Evolutionary conservation across 2,113 vertebrate genomes (phyloP).

Genomic region (Nycticorax nycticorax): DNA sequence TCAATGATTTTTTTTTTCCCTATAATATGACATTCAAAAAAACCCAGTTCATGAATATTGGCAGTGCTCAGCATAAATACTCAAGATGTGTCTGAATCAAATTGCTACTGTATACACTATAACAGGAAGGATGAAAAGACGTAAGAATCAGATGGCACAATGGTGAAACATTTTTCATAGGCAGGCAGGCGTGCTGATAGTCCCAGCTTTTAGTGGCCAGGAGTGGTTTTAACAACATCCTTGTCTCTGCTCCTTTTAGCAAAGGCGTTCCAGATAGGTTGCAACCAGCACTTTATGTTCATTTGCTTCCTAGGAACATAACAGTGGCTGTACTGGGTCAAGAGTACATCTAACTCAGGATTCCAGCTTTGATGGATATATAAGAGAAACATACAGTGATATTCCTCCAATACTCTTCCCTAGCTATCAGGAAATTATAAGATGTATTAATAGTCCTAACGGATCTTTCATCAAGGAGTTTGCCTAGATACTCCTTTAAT

Average conservation of each 20-base stretch:
- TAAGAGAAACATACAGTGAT: neutral
- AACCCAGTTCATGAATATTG: neutral
- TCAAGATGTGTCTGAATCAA: neutral
- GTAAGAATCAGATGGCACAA: neutral
- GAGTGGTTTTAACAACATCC: neutral
- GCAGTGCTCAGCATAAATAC: neutral
- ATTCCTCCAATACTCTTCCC: neutral
- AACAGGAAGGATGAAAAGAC: neutral
- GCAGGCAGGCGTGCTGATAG: neutral
- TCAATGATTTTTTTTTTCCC: neutral
- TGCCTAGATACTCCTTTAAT: neutral
- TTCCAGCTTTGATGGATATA: neutral
- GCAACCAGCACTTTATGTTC: neutral
- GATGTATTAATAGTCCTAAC: neutral
- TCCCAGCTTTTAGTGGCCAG: neutral
- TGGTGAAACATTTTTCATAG: neutral
- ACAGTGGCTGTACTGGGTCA: neutral
- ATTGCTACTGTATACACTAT: neutral
- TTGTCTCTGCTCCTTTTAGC: neutral
- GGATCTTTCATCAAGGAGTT: neutral
- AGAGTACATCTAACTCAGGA: neutral
- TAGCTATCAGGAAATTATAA: neutral
- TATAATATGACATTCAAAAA: neutral
- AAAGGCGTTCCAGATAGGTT: neutral
- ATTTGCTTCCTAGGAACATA: neutral